A percentile compares a stretch with the other conserved stretches of the same genome.
These are phyloP conservation scores for Euthynnus affinis DNA, from an alignment of 2,797 vertebrate genomes.

Conservation along the genomic window DNA sequence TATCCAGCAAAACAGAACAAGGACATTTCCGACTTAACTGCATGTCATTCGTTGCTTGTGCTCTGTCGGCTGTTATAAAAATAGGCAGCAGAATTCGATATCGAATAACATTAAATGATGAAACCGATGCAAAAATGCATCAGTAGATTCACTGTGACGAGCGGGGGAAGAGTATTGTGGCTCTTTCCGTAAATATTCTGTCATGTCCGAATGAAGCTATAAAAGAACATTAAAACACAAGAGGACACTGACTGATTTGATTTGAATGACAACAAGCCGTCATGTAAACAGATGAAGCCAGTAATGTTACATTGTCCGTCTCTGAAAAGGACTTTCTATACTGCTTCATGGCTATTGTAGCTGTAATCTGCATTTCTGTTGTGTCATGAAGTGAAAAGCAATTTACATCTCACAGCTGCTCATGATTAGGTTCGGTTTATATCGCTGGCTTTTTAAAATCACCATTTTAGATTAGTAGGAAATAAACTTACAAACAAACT, in stretches of 20 bases:
- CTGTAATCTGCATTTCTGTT: not conserved
- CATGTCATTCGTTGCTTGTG: too few species aligned
- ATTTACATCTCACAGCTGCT: not conserved
- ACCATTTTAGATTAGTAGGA: conserved; percentile 4
- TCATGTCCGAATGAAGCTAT: too few species aligned
- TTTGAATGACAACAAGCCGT: too few species aligned
- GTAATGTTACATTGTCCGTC: too few species aligned
- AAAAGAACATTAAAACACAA: too few species aligned
- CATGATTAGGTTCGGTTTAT: not conserved
- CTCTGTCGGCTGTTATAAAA: not conserved
- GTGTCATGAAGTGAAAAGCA: not conserved
- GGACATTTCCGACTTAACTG: too few species aligned
- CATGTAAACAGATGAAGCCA: too few species aligned
- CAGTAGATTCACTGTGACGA: not conserved
- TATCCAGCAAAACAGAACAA: too few species aligned
- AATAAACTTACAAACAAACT: conserved; percentile 2
- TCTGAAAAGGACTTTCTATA: not conserved
- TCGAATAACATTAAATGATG: not conserved
- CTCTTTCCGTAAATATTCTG: too few species aligned
- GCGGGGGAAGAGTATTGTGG: too few species aligned
- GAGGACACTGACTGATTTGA: too few species aligned
- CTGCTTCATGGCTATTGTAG: not conserved
- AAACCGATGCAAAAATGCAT: not conserved
- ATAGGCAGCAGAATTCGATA: not conserved
- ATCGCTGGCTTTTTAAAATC: conserved; percentile 17